Evolutionary conservation across 2,888 invertebrate genomes (phyloP), one percentile per base, ranked within the genome.

Genomic region (Tinea pellionella): DNA sequence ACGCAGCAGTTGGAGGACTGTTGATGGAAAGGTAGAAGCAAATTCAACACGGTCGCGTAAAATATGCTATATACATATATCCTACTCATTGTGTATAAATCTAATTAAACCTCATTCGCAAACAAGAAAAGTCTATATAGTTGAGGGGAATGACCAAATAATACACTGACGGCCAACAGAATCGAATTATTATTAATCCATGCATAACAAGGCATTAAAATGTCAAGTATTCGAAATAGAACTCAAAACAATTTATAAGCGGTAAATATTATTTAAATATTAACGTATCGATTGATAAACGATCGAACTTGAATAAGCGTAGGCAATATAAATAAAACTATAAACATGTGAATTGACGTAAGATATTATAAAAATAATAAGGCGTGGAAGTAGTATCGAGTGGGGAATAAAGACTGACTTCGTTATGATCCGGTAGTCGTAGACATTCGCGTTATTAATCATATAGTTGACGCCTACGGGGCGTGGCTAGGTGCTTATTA

Each of bases 401-500:
- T 74, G 73, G 73, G 73, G 71, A 69, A 47, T 32, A 69, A 70
- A 70, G 70, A 71, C 69, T 64, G 66, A 68, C 63, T 67, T 68
- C 70, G 69, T 67, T 68, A 69, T 68, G 71, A 69, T 72, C 71
- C 82, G 78, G 81, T 83, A 85, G 83, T 80, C 77, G 74, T 69
- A 66, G 73, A 71, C 71, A 72, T 71, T 68, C 69, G 72, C 66
- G 74, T 73, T 81, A 85, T 86, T 84, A 84, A 85, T 86, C 79
- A 81, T 70, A 65, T 64, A 70, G 84, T 78, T 71, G 78, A 83
- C 86, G 85, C 87, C 87, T 83, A 78, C 72, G 67, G 74, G 86
- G 87, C 86, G 87, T 71, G 73, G 86, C 79, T 63, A 70, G n/a
- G 62, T 63, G 66, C 77, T 84, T 85, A 85, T 86, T 86, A 85